Evolutionary conservation across 2,888 invertebrate species (phyloP).

Genomic region (Morpho achilles): DNA sequence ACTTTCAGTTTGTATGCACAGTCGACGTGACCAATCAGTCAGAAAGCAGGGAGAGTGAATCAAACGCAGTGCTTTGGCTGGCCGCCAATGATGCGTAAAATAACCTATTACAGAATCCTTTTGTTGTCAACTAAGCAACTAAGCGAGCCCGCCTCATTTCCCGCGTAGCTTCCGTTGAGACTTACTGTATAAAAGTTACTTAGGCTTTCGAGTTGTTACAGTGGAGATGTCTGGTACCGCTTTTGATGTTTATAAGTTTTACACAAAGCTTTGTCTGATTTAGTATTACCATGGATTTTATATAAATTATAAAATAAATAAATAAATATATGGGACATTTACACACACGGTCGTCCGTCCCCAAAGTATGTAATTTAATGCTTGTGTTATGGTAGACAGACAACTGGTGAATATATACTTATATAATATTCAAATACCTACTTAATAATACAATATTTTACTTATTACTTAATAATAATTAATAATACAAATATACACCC

Average conservation of each 20-base stretch:
- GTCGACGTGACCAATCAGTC: conserved; percentile 36
- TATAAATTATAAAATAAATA: too few relatives aligned
- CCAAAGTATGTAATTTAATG: too few relatives aligned
- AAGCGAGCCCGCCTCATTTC: conserved; percentile 33
- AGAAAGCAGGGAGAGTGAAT: conserved; percentile 33
- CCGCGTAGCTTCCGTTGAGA: conserved; percentile 23
- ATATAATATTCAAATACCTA: too few relatives aligned
- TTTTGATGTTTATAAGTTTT: conserved; percentile 9
- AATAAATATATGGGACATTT: too few relatives aligned
- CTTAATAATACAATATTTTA: too few relatives aligned
- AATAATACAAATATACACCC: too few relatives aligned
- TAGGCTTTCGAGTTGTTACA: conserved; percentile 9
- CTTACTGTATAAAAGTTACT: conserved; percentile 21
- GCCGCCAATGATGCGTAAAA: conserved; percentile 47
- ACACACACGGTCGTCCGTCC: too few relatives aligned
- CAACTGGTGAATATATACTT: too few relatives aligned
- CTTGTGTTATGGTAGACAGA: too few relatives aligned
- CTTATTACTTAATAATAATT: too few relatives aligned
- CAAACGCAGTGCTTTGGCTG: conserved; percentile 47
- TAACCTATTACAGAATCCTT: conserved; percentile 53
- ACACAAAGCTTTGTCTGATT: conserved; percentile 5
- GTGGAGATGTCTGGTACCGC: conserved; percentile 3
- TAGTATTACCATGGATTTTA: neutral
- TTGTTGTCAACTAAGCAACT: conserved; percentile 47
- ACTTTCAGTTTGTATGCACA: conserved; percentile 33